Conservation (phyloP, 2,113 vertebrate genomes). For the Apaloderma vittatum region DNA sequence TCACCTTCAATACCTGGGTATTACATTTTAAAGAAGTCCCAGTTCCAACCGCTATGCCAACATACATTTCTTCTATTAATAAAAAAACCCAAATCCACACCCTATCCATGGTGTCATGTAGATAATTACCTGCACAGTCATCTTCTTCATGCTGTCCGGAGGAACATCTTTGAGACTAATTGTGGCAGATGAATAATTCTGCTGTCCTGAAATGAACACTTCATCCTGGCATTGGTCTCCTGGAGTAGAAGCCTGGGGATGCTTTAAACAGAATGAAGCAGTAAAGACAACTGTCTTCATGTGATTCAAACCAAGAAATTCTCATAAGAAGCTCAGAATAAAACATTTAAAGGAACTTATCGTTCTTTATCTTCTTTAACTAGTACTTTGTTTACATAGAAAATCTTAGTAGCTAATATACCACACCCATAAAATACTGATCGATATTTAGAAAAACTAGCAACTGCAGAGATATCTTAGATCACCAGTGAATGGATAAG, state of each 20-base stretch:
- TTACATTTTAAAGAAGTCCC: neutral
- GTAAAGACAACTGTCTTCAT: conserved; percentile 24
- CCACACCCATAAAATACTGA: neutral
- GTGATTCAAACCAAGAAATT: conserved; percentile 5
- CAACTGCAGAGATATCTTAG: neutral
- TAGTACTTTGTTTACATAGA: neutral
- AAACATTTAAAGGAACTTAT: neutral
- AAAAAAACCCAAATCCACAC: neutral
- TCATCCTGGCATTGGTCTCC: conserved; percentile 87
- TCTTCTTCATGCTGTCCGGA: conserved; percentile 90
- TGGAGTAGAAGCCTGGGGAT: conserved; percentile 71
- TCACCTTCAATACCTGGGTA: neutral
- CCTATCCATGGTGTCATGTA: neutral
- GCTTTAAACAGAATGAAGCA: conserved; percentile 66
- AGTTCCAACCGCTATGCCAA: neutral
- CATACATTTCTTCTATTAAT: neutral
- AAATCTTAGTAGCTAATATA: neutral
- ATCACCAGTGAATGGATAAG: neutral
- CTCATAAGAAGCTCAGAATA: neutral
- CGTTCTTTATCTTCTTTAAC: neutral
- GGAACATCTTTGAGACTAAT: conserved; percentile 80
- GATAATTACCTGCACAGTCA: conserved; percentile 77
- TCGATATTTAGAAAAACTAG: neutral
- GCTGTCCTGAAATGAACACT: conserved; percentile 86
- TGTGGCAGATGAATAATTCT: conserved; percentile 81